Base-by-base conservation (phyloP, 2,888 invertebrate species). In the Eurytoma adleriae region DNA sequence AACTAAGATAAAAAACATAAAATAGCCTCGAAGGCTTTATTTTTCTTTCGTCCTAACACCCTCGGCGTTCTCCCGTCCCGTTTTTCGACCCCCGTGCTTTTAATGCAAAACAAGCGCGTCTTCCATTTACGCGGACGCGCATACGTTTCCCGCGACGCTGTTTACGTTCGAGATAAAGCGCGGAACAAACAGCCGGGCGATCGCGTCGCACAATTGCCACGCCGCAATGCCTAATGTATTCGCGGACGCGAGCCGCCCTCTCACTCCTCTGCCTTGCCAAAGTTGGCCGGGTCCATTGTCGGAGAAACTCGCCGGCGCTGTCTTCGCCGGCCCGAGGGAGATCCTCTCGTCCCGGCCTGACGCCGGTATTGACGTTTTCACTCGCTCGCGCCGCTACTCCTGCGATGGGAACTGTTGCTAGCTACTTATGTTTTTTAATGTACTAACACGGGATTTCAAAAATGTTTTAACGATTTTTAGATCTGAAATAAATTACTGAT, bases 81-180 rank as follows among this genome's bases (percentile, higher is more conserved):
- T 40, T n/a, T 66, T 16, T 40, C 50, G 12, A 12, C n/a, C 54
- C n/a, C 10, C 16, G 14, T 54, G 14, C 54, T 54, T 40, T 40
- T 40, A 40, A 64, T 64, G 64, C 64, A 64, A 64, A 64, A 18
- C 48, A 48, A 64, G 27, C 18, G 48, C 62, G 30, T 40, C 18
- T 70, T 70, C 76, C 18, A 70, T 68, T 61, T 64, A n/a, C 56
- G 52, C 14, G n/a, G 40, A 14, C 52, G 24, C 54, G 27, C 14
- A 20, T 30, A 30, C 30, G 18, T 30, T 61, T 59, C 59, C 50
- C n/a, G 67, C 69, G 18, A 83, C 85, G 82, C 84, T 89, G 87
- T 89, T 89, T 89, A 90, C 88, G 87, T 87, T 89, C 84, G 86
- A 88, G 89, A 90, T 89, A 89, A 89, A 90, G 86, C 87, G 85